These are phyloP conservation scores for Julus scanicus DNA, from an alignment of 2,888 invertebrate genomes.

Conservation along the genomic window DNA sequence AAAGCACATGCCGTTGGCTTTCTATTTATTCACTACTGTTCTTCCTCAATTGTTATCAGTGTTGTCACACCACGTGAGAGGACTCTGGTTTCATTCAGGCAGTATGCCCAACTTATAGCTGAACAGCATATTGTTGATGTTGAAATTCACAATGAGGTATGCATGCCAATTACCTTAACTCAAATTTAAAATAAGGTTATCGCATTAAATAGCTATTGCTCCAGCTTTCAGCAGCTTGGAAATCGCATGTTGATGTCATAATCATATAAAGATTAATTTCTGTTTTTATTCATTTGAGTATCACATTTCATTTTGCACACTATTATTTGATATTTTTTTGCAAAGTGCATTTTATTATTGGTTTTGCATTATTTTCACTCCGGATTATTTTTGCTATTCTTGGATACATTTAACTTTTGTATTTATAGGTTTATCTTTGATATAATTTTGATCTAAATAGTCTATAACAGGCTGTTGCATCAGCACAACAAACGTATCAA, in stretches of 20 bases:
- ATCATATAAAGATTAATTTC: not conserved
- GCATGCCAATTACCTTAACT: conserved; percentile 36
- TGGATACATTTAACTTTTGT: not conserved
- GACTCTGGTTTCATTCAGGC: conserved; percentile 48
- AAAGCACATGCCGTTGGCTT: conserved; percentile 10
- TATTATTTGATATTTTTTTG: not conserved
- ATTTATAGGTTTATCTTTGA: not conserved
- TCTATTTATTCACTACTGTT: conserved; percentile 48
- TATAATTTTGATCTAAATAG: not conserved
- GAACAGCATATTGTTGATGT: conserved; percentile 48
- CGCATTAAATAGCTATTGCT: not conserved
- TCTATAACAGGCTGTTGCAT: not conserved
- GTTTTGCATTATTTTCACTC: not conserved
- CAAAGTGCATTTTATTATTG: conserved; percentile 17
- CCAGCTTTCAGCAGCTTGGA: not conserved
- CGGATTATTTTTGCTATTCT: not conserved
- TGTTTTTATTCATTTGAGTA: not conserved
- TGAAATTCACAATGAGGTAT: conserved; percentile 50
- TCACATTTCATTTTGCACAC: not conserved
- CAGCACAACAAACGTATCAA: no score
- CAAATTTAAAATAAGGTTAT: not conserved
- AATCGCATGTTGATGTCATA: conserved; percentile 6
- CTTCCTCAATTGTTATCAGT: conserved; percentile 44
- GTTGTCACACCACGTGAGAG: conserved; percentile 50
- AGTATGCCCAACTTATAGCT: conserved; percentile 46